Conservation (phyloP, 2,888 invertebrate genomes). For the Agrilus mali region DNA sequence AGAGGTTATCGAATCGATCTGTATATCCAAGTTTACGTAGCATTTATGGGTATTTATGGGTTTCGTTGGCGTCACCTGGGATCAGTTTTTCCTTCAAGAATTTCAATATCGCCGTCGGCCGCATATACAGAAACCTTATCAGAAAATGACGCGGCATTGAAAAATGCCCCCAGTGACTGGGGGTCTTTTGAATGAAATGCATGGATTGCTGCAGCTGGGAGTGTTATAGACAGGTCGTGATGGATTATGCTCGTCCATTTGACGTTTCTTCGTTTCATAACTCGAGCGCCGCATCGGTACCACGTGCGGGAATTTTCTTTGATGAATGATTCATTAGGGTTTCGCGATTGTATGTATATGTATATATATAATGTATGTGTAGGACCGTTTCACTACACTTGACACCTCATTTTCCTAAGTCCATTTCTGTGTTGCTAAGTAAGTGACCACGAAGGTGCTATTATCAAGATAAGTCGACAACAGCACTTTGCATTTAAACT, state of each 20-base stretch:
- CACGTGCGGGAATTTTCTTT: constrained; percentile 4
- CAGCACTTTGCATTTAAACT: too few species aligned
- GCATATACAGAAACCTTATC: constrained; percentile 15
- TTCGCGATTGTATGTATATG: constrained; percentile 1
- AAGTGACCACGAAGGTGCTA: too few species aligned
- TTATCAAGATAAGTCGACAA: too few species aligned
- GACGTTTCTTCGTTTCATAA: constrained; percentile 10
- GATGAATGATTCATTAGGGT: constrained; percentile 7
- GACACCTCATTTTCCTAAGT: too few species aligned
- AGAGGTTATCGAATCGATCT: too few species aligned
- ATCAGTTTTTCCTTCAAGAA: too few species aligned
- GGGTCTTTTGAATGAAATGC: constrained; percentile 20
- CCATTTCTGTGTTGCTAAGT: too few species aligned
- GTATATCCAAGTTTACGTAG: too few species aligned
- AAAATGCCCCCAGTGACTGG: constrained; percentile 21
- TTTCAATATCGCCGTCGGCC: neutral
- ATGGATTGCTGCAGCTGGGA: constrained; percentile 23
- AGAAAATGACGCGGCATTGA: constrained; percentile 26
- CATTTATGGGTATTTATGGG: too few species aligned
- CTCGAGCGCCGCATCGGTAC: constrained; percentile 4
- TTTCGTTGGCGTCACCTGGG: too few species aligned
- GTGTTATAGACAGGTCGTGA: constrained; percentile 26
- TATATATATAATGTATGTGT: neutral
- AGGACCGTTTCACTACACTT: neutral
- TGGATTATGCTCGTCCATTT: constrained; percentile 20